Percentiles rank a stretch among this genome's conserved stretches.
These are phyloP conservation scores for Peucedramus taeniatus DNA, from an alignment of 2,113 vertebrate species.

Conservation along the genomic window DNA sequence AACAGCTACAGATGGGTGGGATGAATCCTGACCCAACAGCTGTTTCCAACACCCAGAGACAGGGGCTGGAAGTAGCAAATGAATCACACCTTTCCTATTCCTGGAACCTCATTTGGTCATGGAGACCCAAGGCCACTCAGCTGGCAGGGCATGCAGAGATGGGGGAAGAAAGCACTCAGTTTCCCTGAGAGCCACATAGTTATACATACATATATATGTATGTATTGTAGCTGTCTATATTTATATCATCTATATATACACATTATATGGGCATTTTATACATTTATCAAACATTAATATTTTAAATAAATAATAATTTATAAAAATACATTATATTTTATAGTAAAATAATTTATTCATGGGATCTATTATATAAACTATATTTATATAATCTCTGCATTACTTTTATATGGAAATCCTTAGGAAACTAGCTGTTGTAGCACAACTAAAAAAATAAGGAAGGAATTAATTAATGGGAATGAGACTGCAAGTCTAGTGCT, in stretches of 20 bases:
- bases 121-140: background rate
- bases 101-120: background rate
- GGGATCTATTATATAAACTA: background rate
- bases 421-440: background rate
- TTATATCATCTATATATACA: background rate
- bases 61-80: background rate
- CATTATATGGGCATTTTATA: too few relatives aligned
- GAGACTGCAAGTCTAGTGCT: background rate
- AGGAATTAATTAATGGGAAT: background rate
- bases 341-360: background rate
- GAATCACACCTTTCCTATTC: background rate
- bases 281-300: background rate
- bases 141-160: background rate
- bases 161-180: rapidly evolving
- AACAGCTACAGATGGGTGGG: background rate
- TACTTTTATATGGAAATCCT: background rate
- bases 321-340: background rate
- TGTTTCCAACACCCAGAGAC: background rate
- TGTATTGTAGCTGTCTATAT: background rate
- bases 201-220: background rate
- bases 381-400: background rate
- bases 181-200: background rate
- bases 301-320: background rate
- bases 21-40: background rate
- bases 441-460: background rate